phyloP scores from a whole-genome alignment of 2,888 invertebrate species.

The Rhagium mordax region DNA sequence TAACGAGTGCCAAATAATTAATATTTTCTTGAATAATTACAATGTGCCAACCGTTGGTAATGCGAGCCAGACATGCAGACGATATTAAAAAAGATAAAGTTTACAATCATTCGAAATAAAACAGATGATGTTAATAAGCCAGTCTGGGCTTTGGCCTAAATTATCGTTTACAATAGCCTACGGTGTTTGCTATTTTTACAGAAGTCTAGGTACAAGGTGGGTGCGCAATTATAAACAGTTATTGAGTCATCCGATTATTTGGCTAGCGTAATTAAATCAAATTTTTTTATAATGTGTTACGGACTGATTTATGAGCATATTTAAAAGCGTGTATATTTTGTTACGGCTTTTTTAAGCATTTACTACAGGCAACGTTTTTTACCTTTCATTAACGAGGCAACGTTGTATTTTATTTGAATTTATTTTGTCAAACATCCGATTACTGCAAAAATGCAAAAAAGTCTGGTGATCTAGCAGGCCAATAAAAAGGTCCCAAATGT shows the following conservation, averaged over 20 bases:
- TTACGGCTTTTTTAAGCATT: no score
- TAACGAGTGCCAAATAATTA: constrained; percentile 27
- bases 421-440: no score
- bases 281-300: not conserved
- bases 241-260: not conserved
- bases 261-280: not conserved
- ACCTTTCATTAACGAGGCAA: no score
- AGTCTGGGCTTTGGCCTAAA: constrained; percentile 37
- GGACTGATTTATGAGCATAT: no score
- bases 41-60: constrained; percentile 5
- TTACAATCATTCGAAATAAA: constrained; percentile 36
- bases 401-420: no score
- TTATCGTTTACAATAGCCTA: constrained; percentile 23
- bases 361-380: no score
- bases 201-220: constrained; percentile 12
- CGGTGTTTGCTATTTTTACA: constrained; percentile 23
- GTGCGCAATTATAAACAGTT: constrained; percentile 13
- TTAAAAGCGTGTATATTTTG: no score
- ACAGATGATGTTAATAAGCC: constrained; percentile 27
- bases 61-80: constrained; percentile 29
- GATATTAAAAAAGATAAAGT: constrained; percentile 36
- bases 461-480: no score
- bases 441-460: no score
- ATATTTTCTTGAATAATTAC: constrained; percentile 34
- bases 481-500: no score